A percentile compares a stretch with the other conserved stretches of the same genome.
phyloP scores from a whole-genome alignment of 1,140 invertebrate species.

The Reticulitermes speratus region DNA sequence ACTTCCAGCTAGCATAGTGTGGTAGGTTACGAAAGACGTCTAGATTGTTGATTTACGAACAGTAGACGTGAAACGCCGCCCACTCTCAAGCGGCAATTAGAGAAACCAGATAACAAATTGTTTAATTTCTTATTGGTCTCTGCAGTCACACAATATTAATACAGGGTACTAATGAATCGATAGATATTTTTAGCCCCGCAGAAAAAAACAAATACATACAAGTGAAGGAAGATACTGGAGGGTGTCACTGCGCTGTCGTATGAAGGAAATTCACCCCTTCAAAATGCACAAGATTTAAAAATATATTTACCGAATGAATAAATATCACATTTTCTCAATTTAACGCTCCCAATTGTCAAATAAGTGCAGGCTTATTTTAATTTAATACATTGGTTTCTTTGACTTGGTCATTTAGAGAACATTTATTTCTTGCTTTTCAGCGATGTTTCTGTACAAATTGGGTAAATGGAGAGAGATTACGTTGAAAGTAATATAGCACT shows the following conservation, averaged over 20 bases:
- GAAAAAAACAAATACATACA: background rate
- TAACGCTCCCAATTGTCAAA: background rate
- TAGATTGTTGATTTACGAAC: background rate
- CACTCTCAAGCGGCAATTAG: background rate
- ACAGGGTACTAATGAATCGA: background rate
- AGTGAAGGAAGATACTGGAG: background rate
- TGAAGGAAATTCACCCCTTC: background rate
- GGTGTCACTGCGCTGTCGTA: background rate
- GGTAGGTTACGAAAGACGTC: background rate
- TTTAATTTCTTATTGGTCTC: background rate
- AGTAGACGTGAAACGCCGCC: background rate
- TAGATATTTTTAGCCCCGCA: background rate
- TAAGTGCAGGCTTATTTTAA: too few species aligned
- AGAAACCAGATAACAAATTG: slow-evolving; percentile 16
- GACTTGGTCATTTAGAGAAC: too few species aligned
- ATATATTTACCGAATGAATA: too few species aligned
- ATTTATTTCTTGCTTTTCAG: too few species aligned
- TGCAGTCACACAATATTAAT: background rate
- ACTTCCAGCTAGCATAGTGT: background rate
- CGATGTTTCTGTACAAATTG: too few species aligned
- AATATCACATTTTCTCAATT: background rate
- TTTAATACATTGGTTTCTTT: too few species aligned
- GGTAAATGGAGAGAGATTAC: too few species aligned
- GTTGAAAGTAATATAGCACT: too few species aligned
- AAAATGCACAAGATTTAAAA: background rate